Evolutionary conservation across 2,113 vertebrate genomes (phyloP).

Genomic region (Callithrix jacchus): DNA sequence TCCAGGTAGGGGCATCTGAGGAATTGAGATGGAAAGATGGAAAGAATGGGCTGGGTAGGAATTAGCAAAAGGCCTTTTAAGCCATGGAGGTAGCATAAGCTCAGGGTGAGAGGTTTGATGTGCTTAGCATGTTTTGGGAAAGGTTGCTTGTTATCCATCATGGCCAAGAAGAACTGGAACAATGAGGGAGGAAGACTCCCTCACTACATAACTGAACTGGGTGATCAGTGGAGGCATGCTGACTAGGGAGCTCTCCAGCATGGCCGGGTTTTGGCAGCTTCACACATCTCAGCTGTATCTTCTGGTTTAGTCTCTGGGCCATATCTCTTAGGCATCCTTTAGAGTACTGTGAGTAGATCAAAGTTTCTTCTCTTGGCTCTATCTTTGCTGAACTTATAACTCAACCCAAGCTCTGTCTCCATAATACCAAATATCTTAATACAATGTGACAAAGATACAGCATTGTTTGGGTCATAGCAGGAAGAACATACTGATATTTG

Average conservation of each 20-base stretch:
- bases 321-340: neutral
- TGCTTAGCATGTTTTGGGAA: neutral
- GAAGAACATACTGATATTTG: slow-evolving; percentile 65
- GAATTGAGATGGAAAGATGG: neutral
- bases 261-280: neutral
- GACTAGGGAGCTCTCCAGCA: neutral
- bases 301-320: neutral
- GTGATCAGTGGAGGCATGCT: neutral
- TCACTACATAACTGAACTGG: neutral
- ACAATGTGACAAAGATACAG: slow-evolving; percentile 42
- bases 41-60: neutral
- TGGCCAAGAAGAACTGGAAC: neutral
- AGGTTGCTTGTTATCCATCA: neutral
- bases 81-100: neutral
- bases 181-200: neutral
- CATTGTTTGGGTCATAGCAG: slow-evolving; percentile 56
- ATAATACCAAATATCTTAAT: slow-evolving; percentile 41
- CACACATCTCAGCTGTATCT: neutral
- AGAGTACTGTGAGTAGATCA: neutral
- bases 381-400: slow-evolving; percentile 28
- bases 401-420: slow-evolving; percentile 24
- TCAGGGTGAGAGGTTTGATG: neutral
- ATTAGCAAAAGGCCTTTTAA: neutral
- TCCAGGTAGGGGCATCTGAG: neutral
- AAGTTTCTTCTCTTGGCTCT: neutral